phyloP scores from a whole-genome alignment of 2,797 vertebrate species.

The Microctenopoma lineatum region DNA sequence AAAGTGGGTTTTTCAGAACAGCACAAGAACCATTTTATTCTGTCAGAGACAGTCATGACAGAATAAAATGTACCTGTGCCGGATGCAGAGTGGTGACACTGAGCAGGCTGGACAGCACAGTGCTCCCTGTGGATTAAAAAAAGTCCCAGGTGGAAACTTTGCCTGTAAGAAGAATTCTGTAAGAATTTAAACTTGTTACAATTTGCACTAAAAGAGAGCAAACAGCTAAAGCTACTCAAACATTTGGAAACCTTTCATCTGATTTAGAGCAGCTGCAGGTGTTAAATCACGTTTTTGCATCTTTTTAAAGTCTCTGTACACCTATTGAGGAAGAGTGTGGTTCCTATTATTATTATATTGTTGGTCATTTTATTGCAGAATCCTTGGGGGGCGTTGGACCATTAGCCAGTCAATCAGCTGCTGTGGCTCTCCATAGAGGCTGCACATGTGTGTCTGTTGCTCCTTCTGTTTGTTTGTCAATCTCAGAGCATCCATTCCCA shows the following conservation, averaged over 20 bases:
- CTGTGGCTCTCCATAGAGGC: conserved; percentile 28
- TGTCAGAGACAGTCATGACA: conserved; percentile 1
- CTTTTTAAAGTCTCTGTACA: neutral
- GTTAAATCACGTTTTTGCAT: too few species aligned
- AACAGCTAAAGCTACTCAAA: conserved; percentile 9
- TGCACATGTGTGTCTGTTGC: conserved; percentile 4
- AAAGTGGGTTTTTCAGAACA: conserved; percentile 1
- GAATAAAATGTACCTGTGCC: conserved; percentile 20
- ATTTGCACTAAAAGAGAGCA: neutral
- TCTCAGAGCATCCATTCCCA: conserved; percentile 44
- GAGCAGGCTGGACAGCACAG: conserved; percentile 14
- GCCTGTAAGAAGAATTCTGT: conserved; percentile 7
- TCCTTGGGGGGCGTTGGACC: conserved; percentile 12
- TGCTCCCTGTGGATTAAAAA: conserved; percentile 6
- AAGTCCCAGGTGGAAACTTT: conserved; percentile 25
- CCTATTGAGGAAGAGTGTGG: conserved; percentile 4
- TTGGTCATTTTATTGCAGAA: conserved; percentile 9
- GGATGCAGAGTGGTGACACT: conserved; percentile 16
- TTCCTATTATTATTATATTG: conserved; percentile 27
- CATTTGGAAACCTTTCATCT: neutral
- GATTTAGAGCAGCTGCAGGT: neutral
- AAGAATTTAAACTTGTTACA: conserved; percentile 6
- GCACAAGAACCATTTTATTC: too few species aligned
- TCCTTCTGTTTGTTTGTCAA: conserved; percentile 27
- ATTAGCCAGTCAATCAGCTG: conserved; percentile 53